Conservation (phyloP, 2,888 invertebrate species). For the Drosophila greeni region DNA sequence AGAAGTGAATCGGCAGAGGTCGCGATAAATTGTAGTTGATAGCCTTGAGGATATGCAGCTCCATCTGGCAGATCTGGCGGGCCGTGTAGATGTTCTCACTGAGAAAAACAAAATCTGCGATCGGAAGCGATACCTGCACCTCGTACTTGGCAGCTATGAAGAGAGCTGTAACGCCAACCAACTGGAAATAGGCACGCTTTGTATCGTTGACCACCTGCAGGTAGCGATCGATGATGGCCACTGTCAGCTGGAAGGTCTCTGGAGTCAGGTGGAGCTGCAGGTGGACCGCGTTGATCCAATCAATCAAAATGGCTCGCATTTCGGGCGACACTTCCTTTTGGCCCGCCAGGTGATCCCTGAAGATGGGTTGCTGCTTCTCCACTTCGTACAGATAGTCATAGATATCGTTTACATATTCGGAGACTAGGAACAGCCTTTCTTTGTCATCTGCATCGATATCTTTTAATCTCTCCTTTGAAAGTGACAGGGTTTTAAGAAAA, state of each 20-base stretch:
- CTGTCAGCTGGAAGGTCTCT: constrained; percentile 93
- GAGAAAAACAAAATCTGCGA: constrained; percentile 93
- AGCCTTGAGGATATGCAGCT: constrained; percentile 86
- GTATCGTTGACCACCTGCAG: constrained; percentile 82
- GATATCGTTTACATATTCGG: constrained; percentile 93
- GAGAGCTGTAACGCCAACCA: constrained; percentile 93
- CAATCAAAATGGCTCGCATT: constrained; percentile 95
- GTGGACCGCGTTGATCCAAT: constrained; percentile 97
- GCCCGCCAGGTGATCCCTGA: constrained; percentile 83
- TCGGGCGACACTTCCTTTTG: constrained; percentile 85
- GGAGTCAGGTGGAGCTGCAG: constrained; percentile 89
- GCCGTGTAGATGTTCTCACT: constrained; percentile 92
- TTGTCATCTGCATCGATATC: constrained; percentile 88
- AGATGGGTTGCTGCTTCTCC: constrained; percentile 85
- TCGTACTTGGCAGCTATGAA: constrained; percentile 96
- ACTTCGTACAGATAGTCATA: constrained; percentile 89
- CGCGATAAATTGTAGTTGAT: constrained; percentile 90
- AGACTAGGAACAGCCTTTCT: constrained; percentile 87
- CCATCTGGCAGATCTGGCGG: constrained; percentile 89
- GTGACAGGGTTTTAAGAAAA: background rate
- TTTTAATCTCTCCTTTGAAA: background rate
- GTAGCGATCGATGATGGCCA: constrained; percentile 93
- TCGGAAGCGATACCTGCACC: constrained; percentile 92
- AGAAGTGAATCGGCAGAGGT: constrained; percentile 92
- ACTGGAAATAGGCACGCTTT: constrained; percentile 86